Evolutionary conservation across 64 coral and sea anemone genomes (phyloP).

Genomic region (Orbicella faveolata): DNA sequence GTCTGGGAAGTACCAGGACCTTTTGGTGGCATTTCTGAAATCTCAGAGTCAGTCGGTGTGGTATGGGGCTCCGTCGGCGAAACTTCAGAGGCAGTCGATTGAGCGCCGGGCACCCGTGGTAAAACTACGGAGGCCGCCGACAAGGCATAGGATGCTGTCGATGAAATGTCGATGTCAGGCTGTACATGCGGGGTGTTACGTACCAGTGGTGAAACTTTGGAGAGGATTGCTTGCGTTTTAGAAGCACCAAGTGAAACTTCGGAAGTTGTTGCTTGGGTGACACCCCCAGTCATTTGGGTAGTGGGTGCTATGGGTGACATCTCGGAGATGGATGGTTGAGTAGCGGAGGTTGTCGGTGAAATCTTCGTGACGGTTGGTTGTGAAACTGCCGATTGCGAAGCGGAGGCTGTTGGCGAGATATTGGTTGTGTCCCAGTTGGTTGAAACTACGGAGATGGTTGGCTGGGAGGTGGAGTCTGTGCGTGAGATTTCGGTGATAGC

Average conservation of each 20-base stretch:
- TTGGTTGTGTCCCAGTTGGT: not conserved
- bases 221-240: not conserved
- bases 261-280: not conserved
- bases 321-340: too few relatives aligned
- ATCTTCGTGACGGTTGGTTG: not conserved
- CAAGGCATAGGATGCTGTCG: not conserved
- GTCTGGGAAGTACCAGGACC: not conserved
- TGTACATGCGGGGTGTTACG: not conserved
- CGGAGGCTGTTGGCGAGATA: not conserved
- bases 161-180: not conserved
- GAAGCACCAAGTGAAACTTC: not conserved
- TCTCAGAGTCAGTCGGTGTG: not conserved
- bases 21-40: not conserved
- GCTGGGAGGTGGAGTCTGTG: not conserved
- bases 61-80: not conserved
- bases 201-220: not conserved
- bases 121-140: not conserved
- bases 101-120: not conserved
- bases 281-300: not conserved
- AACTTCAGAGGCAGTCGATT: not conserved
- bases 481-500: not conserved
- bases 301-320: not conserved
- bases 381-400: not conserved
- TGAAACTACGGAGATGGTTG: not conserved
- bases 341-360: too few relatives aligned